Evolutionary conservation across 64 coral and sea anemone genomes (phyloP).

Genomic region (Montipora cactus): DNA sequence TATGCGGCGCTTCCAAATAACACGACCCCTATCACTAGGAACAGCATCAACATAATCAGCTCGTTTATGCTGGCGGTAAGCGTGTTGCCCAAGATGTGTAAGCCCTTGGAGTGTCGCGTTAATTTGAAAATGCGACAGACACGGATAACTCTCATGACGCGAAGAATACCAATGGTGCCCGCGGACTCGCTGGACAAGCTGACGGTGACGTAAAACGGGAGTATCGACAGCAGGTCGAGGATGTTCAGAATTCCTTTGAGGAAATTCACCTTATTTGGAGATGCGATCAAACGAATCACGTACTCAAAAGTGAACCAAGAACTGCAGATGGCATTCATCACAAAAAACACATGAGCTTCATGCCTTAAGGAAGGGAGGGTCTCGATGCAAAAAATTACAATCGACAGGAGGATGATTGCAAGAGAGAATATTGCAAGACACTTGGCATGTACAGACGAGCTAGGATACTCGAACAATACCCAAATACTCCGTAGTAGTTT

Average conservation of each 20-base stretch:
- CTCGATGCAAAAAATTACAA: constrained; percentile 89
- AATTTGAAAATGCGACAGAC: constrained; percentile 90
- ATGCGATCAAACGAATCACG: constrained; percentile 75
- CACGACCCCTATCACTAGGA: constrained; percentile 89
- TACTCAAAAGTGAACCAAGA: constrained; percentile 91
- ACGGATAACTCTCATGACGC: constrained; percentile 89
- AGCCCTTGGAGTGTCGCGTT: constrained; percentile 87
- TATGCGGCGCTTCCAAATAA: constrained; percentile 90
- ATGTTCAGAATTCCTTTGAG: constrained; percentile 87
- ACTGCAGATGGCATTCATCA: constrained; percentile 81
- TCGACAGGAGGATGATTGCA: constrained; percentile 81
- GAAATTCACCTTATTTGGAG: constrained; percentile 82
- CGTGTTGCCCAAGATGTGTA: constrained; percentile 88
- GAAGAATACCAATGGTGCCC: constrained; percentile 71
- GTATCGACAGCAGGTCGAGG: constrained; percentile 82
- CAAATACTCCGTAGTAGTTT: constrained; percentile 69
- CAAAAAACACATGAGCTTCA: constrained; percentile 45
- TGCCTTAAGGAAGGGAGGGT: constrained; percentile 80
- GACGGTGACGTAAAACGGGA: constrained; percentile 83
- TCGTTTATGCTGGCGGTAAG: constrained; percentile 89
- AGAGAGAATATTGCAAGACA: constrained; percentile 71
- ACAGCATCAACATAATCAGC: constrained; percentile 87
- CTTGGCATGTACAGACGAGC: constrained; percentile 78
- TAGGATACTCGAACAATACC: constrained; percentile 80
- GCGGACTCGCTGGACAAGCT: constrained; percentile 42